phyloP scores from a whole-genome alignment of 2,113 vertebrate genomes.

The Cyrtonyx montezumae region DNA sequence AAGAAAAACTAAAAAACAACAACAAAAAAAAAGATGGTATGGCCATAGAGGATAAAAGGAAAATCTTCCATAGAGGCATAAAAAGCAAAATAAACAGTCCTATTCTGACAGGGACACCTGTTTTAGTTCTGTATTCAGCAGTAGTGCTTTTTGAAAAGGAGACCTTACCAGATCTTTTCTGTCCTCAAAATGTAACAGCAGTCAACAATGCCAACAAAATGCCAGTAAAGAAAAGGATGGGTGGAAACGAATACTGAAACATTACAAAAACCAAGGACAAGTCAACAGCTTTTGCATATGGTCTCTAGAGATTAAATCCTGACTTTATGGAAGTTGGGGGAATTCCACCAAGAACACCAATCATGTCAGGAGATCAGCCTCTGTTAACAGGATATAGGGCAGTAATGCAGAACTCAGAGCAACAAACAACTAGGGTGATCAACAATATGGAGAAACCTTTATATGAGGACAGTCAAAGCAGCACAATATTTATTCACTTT shows the following conservation, averaged over 20 bases:
- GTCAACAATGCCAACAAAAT: background rate
- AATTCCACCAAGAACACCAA: background rate
- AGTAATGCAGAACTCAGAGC: background rate
- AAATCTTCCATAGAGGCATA: background rate
- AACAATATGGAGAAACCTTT: background rate
- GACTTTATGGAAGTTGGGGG: background rate
- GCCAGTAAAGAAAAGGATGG: background rate
- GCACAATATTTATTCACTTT: background rate
- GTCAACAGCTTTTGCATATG: background rate
- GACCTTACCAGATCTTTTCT: background rate
- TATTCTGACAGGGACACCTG: background rate
- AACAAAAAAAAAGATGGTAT: background rate
- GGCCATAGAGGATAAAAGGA: background rate
- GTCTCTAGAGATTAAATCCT: background rate
- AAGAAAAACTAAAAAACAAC: background rate
- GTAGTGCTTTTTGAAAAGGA: background rate
- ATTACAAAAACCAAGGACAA: background rate
- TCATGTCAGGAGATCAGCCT: background rate
- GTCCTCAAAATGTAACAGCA: background rate
- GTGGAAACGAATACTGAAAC: background rate
- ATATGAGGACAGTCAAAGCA: background rate
- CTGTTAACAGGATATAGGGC: background rate
- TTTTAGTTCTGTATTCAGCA: background rate
- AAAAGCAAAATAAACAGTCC: background rate
- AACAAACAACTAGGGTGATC: background rate